phyloP scores from a whole-genome alignment of 2,888 invertebrate species.

The Camponotus fellah region DNA sequence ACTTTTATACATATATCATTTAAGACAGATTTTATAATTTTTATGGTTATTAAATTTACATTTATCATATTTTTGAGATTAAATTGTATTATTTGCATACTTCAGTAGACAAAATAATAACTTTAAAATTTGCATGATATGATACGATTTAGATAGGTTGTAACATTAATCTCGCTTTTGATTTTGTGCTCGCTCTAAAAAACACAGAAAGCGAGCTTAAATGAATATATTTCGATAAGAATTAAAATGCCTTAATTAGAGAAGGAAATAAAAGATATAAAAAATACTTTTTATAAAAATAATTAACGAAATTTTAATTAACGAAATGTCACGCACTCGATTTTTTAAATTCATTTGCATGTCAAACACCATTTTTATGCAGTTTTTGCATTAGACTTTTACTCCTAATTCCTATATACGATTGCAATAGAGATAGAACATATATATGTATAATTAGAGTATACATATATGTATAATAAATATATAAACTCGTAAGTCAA shows the following conservation, averaged over 20 bases:
- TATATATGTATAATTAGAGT: slow-evolving; percentile 37
- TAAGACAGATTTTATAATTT: slow-evolving; percentile 6
- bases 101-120: neutral
- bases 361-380: neutral
- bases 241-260: neutral
- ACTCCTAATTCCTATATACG: neutral
- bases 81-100: slow-evolving; percentile 3
- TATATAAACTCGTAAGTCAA: slow-evolving; percentile 28
- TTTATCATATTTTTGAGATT: neutral
- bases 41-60: slow-evolving; percentile 10
- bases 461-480: slow-evolving; percentile 59
- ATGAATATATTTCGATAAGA: neutral
- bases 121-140: neutral
- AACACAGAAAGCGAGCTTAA: neutral
- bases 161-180: neutral
- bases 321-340: too few species aligned
- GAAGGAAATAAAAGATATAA: neutral
- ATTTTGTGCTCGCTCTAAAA: neutral
- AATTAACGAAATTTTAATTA: neutral
- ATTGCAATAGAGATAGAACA: slow-evolving; percentile 51
- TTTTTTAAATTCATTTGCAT: slow-evolving; percentile 35
- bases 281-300: neutral
- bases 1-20: neutral
- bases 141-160: neutral
- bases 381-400: slow-evolving; percentile 6